These are phyloP conservation scores for Asarcornis scutulata DNA, from an alignment of 2,113 vertebrate species.

Conservation along the genomic window DNA sequence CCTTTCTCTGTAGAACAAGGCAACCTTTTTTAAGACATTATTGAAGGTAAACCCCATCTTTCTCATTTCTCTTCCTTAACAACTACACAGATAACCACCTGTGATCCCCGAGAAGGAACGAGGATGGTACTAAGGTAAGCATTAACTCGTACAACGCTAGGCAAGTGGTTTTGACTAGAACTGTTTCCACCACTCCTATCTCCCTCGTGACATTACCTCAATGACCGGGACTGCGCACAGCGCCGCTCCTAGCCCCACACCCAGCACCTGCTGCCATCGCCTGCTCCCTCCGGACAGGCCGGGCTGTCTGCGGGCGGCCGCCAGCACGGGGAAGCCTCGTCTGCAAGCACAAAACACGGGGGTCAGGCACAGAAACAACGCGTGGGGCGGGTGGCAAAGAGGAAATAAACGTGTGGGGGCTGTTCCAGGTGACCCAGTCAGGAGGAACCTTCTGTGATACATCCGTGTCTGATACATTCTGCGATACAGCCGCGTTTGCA, in stretches of 20 bases:
- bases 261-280: slow-evolving; percentile 58
- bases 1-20: neutral
- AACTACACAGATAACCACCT: neutral
- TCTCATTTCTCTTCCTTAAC: neutral
- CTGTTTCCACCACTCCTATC: fast-evolving
- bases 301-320: neutral
- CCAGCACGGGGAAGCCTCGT: slow-evolving; percentile 21
- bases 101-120: neutral
- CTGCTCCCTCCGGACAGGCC: neutral
- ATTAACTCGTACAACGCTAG: neutral
- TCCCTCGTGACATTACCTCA: slow-evolving; percentile 61
- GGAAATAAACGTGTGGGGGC: neutral
- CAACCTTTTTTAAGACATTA: neutral
- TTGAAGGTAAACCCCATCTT: fast-evolving
- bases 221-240: slow-evolving; percentile 76
- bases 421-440: fast-evolving
- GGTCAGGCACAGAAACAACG: neutral
- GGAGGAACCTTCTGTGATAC: fast-evolving
- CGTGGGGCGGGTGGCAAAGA: fast-evolving
- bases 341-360: slow-evolving; percentile 21
- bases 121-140: neutral
- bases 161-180: fast-evolving
- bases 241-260: slow-evolving; percentile 71
- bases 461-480: fast-evolving
- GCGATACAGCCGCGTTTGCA: fast-evolving